Conservation (phyloP, 1,140 invertebrate species). For the Pseudomyrmex cubaensis region DNA sequence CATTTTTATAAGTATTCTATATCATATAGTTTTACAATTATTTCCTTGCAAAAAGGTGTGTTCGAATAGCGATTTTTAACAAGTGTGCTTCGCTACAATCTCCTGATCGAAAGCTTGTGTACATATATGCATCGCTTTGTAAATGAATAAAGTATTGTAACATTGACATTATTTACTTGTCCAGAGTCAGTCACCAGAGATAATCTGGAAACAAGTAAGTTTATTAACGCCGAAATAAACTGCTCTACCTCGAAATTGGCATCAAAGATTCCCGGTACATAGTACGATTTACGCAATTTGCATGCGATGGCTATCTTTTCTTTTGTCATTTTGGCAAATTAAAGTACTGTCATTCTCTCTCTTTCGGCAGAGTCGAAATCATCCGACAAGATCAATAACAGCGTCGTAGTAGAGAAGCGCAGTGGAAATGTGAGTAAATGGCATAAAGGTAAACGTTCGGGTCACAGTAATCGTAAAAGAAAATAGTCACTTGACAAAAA, state of each 20-base stretch:
- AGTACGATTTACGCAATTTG: constrained; percentile 16
- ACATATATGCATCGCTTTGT: neutral
- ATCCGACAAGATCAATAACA: constrained; percentile 28
- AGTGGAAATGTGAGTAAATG: constrained; percentile 50
- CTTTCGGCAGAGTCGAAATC: constrained; percentile 10
- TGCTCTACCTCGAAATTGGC: neutral
- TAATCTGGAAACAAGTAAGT: neutral
- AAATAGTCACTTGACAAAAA: constrained; percentile 63
- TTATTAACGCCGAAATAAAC: constrained; percentile 45
- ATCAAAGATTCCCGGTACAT: constrained; percentile 44
- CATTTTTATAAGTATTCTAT: too few species aligned
- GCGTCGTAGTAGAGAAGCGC: constrained; percentile 50
- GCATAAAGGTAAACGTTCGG: constrained; percentile 68
- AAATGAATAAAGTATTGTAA: constrained; percentile 29
- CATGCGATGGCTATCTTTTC: neutral
- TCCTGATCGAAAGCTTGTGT: too few species aligned
- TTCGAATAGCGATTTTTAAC: too few species aligned
- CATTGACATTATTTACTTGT: constrained; percentile 13
- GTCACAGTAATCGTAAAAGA: constrained; percentile 76
- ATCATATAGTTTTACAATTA: too few species aligned
- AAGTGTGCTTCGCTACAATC: too few species aligned
- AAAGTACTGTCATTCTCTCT: neutral
- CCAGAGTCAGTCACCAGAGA: neutral
- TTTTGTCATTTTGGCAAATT: neutral
- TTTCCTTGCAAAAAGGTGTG: too few species aligned